phyloP scores from a whole-genome alignment of 2,113 vertebrate genomes.

The Dendropsophus ebraccatus region DNA sequence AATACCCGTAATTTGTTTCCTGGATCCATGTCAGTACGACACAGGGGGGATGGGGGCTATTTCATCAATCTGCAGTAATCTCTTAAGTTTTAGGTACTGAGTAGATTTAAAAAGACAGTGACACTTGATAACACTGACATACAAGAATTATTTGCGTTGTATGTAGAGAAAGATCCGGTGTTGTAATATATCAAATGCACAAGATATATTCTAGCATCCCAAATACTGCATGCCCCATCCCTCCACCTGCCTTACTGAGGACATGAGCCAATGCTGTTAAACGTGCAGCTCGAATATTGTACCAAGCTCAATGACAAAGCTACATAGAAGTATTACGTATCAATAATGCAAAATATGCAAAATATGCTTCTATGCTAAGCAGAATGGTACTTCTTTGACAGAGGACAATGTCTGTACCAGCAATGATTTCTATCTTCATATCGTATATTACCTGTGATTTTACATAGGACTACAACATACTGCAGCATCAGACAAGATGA shows the following conservation, averaged over 20 bases:
- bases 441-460: not conserved
- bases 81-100: too few relatives aligned
- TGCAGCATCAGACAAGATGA: not conserved
- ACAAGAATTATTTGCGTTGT: not conserved
- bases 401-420: not conserved
- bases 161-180: not conserved
- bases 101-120: too few relatives aligned
- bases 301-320: not conserved
- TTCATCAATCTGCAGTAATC: not conserved
- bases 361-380: too few relatives aligned
- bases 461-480: not conserved
- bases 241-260: slow-evolving; percentile 1
- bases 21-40: too few relatives aligned
- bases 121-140: not conserved
- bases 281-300: not conserved
- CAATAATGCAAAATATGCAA: too few relatives aligned
- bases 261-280: not conserved
- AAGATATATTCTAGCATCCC: not conserved
- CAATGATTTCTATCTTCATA: too few relatives aligned
- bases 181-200: not conserved
- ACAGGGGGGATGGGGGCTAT: not conserved
- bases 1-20: not conserved
- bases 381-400: not conserved
- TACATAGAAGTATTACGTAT: not conserved
- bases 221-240: slow-evolving; percentile 3